Evolutionary conservation across 1,140 invertebrate species (phyloP).

Genomic region (Calephelis virginiensis): DNA sequence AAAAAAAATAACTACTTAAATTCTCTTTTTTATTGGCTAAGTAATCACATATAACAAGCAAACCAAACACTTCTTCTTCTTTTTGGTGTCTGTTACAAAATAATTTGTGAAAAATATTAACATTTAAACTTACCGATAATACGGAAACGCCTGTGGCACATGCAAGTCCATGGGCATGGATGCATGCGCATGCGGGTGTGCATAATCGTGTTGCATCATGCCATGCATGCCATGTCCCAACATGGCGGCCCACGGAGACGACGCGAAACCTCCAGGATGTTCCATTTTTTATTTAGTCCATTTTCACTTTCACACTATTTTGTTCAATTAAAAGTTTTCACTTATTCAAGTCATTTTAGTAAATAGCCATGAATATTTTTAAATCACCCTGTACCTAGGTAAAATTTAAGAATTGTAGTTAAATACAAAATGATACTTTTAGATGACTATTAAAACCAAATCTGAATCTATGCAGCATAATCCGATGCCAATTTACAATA

Average conservation of each 20-base stretch:
- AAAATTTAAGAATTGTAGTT: too few species aligned
- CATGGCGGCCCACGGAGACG: slow-evolving; percentile 85
- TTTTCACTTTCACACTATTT: slow-evolving; percentile 37
- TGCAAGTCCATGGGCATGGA: slow-evolving; percentile 88
- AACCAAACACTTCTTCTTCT: too few species aligned
- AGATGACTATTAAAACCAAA: too few species aligned
- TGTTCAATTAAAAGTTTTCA: slow-evolving; percentile 25
- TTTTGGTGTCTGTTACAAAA: too few species aligned
- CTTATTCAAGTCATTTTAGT: slow-evolving; percentile 10
- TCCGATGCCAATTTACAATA: too few species aligned
- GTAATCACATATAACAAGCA: too few species aligned
- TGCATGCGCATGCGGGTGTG: slow-evolving; percentile 75
- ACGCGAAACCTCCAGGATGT: slow-evolving; percentile 83
- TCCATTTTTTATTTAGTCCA: slow-evolving; percentile 75
- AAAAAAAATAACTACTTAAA: too few species aligned
- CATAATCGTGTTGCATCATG: slow-evolving; percentile 83
- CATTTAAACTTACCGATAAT: slow-evolving; percentile 85
- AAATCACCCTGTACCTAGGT: too few species aligned
- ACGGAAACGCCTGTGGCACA: slow-evolving; percentile 91
- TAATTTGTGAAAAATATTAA: neutral
- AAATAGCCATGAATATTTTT: too few species aligned
- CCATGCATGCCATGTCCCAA: slow-evolving; percentile 81
- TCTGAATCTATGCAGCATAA: too few species aligned
- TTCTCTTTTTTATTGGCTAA: too few species aligned
- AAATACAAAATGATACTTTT: too few species aligned